These are phyloP conservation scores for Leuciscus waleckii DNA, from an alignment of 2,797 vertebrate species.

Conservation along the genomic window DNA sequence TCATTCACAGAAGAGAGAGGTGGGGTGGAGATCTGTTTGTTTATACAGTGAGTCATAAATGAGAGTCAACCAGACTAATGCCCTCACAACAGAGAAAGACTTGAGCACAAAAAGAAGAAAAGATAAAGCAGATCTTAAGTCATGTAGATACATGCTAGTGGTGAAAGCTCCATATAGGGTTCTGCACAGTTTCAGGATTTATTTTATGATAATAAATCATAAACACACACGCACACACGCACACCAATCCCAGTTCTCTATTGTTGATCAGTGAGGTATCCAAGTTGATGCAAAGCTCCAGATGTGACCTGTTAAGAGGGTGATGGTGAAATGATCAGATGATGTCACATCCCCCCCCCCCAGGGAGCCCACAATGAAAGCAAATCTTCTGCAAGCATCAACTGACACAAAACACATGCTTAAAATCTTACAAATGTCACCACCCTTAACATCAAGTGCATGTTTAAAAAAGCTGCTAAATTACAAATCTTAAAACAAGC, in stretches of 20 bases:
- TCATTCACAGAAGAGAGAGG: conserved; percentile 32
- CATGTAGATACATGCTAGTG: not conserved
- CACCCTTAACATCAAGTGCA: not conserved
- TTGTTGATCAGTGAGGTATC: conserved; percentile 52
- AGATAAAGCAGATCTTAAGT: not conserved
- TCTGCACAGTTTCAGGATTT: not conserved
- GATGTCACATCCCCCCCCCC: conserved; percentile 18
- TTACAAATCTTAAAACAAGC: conserved; percentile 13
- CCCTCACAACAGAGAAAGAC: conserved; percentile 45
- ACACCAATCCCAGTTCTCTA: not conserved
- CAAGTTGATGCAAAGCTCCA: conserved; percentile 49
- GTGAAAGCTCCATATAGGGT: no score
- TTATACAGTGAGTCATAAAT: conserved; percentile 62
- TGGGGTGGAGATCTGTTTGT: conserved; percentile 62
- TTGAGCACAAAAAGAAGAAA: not conserved
- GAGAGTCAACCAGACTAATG: conserved; percentile 40
- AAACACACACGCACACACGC: no score
- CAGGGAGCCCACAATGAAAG: not conserved
- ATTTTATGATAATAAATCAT: not conserved
- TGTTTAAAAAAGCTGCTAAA: not conserved
- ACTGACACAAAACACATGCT: not conserved
- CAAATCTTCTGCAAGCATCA: not conserved
- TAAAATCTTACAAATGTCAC: not conserved
- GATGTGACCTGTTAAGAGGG: conserved; percentile 50
- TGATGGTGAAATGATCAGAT: not conserved